Percentiles rank a stretch among this genome's conserved stretches.
phyloP scores from a whole-genome alignment of 2,888 invertebrate genomes.

The Allophyes oxyacanthae region DNA sequence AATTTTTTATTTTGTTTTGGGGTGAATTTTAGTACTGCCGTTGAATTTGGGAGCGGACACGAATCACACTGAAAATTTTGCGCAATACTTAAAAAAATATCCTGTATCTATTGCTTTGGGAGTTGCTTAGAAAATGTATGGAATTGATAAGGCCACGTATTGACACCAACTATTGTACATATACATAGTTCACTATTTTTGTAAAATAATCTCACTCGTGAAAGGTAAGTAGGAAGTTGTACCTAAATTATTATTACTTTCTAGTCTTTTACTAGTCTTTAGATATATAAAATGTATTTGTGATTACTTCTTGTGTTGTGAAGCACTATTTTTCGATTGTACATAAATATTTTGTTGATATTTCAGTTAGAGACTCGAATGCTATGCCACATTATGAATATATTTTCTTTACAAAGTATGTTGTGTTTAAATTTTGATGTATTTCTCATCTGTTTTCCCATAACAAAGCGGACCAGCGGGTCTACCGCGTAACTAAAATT shows the following conservation, averaged over 20 bases:
- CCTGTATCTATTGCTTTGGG: no score
- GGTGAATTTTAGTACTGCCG: no score
- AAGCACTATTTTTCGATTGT: constrained; percentile 50
- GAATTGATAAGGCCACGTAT: constrained; percentile 25
- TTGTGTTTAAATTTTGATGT: constrained; percentile 36
- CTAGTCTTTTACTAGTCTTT: constrained; percentile 50
- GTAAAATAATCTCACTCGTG: constrained; percentile 38
- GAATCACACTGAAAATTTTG: no score
- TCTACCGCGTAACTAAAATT: no score
- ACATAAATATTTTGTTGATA: constrained; percentile 46
- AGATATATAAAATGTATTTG: constrained; percentile 39
- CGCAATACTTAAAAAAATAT: no score
- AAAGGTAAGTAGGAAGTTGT: constrained; percentile 27
- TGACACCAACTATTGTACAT: constrained; percentile 43
- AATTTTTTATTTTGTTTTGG: no score
- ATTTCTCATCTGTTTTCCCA: constrained; percentile 3
- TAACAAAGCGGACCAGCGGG: no score
- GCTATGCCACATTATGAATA: constrained; percentile 59
- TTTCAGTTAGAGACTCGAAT: constrained; percentile 39
- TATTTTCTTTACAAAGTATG: constrained; percentile 59
- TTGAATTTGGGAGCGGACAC: no score
- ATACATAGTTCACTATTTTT: constrained; percentile 50
- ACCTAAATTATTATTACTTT: constrained; percentile 39
- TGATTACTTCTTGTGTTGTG: constrained; percentile 29
- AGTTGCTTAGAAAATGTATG: constrained; percentile 1